Base-by-base conservation (phyloP, 1,140 invertebrate species). In the Batillaria attramentaria region DNA sequence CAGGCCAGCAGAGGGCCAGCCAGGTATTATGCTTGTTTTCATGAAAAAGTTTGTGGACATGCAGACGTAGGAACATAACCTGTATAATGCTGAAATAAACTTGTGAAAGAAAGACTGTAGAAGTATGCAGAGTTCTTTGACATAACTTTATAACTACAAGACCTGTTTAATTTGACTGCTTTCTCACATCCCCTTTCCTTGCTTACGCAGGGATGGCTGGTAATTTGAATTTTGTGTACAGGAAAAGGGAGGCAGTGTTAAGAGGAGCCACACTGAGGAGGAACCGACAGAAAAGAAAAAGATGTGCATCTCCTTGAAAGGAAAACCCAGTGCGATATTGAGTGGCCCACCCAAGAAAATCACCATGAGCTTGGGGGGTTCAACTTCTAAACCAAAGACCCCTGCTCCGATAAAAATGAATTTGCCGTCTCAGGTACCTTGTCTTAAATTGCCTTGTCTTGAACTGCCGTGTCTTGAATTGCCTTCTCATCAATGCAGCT, bases 331-430 rank as follows among this genome's bases (percentile, higher is more conserved):
- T 31, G 10, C 42, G 46, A 50, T 39, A 24, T 75, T 54, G n/a
- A 28, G n/a, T 20, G 20, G n/a, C n/a, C n/a, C 57, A n/a, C 13
- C 37, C 24, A 65, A n/a, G 31, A 75, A 60, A 31, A 65, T 75
- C 10, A 10, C 33, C 20, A 75, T 65, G 37, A 65, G 20, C 73
- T 6, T 75, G 3, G 73, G 73, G 28, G 13, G 35, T 3, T 62
- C 37, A 24, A 28, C 28, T 28, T 3, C 37, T 28, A 50, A 75
- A 57, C 1, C 20, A n/a, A 74, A 43, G 16, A 75, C 42, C n/a
- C 18, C 57, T 42, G 57, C 24, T 5, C 73, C 73, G n/a, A 75
- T 75, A 18, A 75, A 75, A n/a, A 75, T 75, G 57, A 62, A 75
- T n/a, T 62, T 75, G 39, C n/a, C 73, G 1, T 75, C 73, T 16